These are phyloP conservation scores for Philotrypesis tridentata DNA, from an alignment of 1,140 invertebrate species.

Conservation along the genomic window DNA sequence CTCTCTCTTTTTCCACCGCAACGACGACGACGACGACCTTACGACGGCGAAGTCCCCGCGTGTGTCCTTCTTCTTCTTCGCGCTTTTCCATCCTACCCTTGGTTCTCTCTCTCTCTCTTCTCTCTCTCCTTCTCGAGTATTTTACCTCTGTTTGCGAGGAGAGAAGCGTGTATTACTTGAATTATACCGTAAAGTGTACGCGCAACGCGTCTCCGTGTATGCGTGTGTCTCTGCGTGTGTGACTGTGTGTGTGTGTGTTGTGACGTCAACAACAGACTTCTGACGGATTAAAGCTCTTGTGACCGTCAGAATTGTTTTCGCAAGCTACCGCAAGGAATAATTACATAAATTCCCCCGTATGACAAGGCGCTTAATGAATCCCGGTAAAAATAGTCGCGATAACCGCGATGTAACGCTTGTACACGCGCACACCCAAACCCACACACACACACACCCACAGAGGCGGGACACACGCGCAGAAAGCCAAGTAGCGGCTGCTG, in stretches of 20 bases:
- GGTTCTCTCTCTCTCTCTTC: too few species aligned
- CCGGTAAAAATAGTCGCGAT: background rate
- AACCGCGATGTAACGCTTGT: background rate
- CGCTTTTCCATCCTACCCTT: background rate
- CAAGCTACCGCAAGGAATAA: background rate
- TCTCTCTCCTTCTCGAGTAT: too few species aligned
- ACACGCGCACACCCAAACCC: background rate
- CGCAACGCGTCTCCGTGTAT: background rate
- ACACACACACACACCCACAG: too few species aligned
- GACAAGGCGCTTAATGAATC: background rate
- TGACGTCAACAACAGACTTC: background rate
- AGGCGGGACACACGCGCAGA: too few species aligned
- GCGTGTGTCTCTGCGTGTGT: background rate
- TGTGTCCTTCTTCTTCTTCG: background rate
- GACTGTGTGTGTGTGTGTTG: background rate
- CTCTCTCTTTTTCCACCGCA: too few species aligned
- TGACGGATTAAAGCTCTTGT: background rate
- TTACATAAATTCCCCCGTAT: background rate
- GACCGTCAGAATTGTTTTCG: background rate
- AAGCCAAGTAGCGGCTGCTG: background rate
- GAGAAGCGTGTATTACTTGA: background rate
- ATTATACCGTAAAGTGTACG: too few species aligned
- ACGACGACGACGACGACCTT: background rate
- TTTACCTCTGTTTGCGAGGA: background rate
- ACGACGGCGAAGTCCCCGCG: background rate